Percentiles rank a stretch among this genome's conserved stretches.
These are phyloP conservation scores for Tridacna gigas DNA, from an alignment of 2,888 invertebrate genomes.

Conservation along the genomic window DNA sequence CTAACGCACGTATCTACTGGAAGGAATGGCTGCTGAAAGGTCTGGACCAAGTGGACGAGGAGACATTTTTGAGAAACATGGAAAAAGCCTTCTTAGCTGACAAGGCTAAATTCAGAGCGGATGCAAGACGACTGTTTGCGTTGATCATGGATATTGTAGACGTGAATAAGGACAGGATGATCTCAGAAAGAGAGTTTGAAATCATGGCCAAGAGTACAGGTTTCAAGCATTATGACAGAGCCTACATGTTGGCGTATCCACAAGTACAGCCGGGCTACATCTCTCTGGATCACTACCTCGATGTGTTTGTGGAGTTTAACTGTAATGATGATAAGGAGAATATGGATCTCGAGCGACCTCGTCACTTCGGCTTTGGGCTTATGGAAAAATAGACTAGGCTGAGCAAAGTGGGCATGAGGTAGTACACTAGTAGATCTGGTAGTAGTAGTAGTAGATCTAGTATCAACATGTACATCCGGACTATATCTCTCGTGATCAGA, in stretches of 20 bases:
- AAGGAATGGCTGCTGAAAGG: not conserved
- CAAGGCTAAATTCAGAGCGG: not conserved
- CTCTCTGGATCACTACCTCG: conserved; percentile 2
- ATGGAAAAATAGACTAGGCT: not conserved
- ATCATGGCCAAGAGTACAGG: conserved; percentile 12
- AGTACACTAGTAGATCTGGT: no score
- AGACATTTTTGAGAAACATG: not conserved
- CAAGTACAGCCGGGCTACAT: conserved; percentile 1
- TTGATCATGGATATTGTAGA: conserved; percentile 4
- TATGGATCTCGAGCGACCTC: not conserved
- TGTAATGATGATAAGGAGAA: conserved; percentile 3
- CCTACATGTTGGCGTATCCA: conserved; percentile 1
- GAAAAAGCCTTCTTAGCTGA: not conserved
- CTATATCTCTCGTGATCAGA: no score
- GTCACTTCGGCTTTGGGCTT: conserved; percentile 6
- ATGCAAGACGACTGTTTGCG: conserved; percentile 2
- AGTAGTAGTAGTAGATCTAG: no score
- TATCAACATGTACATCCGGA: no score
- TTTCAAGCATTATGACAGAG: conserved; percentile 11
- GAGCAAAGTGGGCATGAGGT: no score
- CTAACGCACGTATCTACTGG: conserved; percentile 1
- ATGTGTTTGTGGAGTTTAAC: conserved; percentile 10
- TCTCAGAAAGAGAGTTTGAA: conserved; percentile 10
- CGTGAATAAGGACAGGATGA: not conserved
- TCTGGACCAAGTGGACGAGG: conserved; percentile 10